These are phyloP conservation scores for Lophius piscatorius DNA, from an alignment of 2,113 vertebrate genomes.

Conservation along the genomic window DNA sequence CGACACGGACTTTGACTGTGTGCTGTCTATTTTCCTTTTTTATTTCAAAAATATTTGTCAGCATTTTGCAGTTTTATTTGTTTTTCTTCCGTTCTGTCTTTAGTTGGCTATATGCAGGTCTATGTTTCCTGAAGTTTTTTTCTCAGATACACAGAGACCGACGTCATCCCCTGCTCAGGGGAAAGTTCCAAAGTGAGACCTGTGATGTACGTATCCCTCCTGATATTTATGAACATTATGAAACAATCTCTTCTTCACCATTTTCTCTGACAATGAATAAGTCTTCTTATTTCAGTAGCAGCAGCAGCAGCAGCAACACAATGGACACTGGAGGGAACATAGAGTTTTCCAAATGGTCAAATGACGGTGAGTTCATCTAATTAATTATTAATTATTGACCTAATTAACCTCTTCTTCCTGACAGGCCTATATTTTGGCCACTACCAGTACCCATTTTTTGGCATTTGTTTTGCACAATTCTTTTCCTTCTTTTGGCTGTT, in stretches of 20 bases:
- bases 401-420: too few species aligned
- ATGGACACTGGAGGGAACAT: constrained; percentile 84
- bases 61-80: background rate
- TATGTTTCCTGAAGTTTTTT: constrained; percentile 51
- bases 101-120: background rate
- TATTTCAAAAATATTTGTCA: background rate
- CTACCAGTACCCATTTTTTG: too few species aligned
- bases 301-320: constrained; percentile 77
- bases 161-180: constrained; percentile 93
- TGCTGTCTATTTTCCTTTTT: background rate
- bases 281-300: constrained; percentile 1
- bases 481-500: too few species aligned
- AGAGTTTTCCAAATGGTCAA: constrained; percentile 90
- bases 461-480: too few species aligned
- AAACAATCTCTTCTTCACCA: background rate
- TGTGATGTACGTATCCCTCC: constrained; percentile 34
- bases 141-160: constrained; percentile 93
- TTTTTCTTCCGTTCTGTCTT: too few species aligned
- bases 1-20: too few species aligned
- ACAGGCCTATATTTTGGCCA: too few species aligned
- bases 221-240: background rate
- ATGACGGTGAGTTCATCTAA: constrained; percentile 84
- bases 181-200: constrained; percentile 77
- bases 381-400: too few species aligned
- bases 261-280: background rate